Conservation (phyloP, 2,888 invertebrate genomes). For the Margaritifera margaritifera region DNA sequence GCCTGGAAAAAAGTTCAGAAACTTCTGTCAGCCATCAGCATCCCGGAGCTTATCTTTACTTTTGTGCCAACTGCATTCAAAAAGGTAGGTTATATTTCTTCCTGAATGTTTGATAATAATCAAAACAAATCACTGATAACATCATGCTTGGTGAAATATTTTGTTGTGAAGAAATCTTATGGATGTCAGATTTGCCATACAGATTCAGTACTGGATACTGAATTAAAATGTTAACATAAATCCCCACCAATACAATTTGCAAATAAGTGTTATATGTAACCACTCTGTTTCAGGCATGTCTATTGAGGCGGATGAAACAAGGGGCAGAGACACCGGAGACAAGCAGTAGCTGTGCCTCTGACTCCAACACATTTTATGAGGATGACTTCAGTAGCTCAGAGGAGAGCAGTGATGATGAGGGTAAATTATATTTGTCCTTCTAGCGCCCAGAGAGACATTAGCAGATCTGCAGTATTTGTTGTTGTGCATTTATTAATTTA, state of each 20-base stretch:
- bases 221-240: background rate
- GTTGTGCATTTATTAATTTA: no score
- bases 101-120: background rate
- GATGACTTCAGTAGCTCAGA: slow-evolving; percentile 92
- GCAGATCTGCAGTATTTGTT: no score
- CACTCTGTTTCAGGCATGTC: slow-evolving; percentile 49
- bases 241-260: background rate
- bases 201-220: background rate
- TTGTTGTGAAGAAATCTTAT: no score
- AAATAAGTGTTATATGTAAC: background rate
- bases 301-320: slow-evolving; percentile 70
- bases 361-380: slow-evolving; percentile 96
- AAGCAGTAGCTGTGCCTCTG: slow-evolving; percentile 88
- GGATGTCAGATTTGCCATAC: background rate
- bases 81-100: slow-evolving; percentile 76
- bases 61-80: slow-evolving; percentile 91
- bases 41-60: slow-evolving; percentile 89
- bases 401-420: slow-evolving; percentile 89
- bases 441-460: no score
- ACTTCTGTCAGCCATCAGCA: slow-evolving; percentile 81
- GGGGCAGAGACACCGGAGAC: slow-evolving; percentile 73
- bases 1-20: slow-evolving; percentile 79
- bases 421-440: slow-evolving; percentile 72
- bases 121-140: no score
- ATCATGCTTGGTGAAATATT: no score